A percentile compares a stretch with the other conserved stretches of the same genome.
These are phyloP conservation scores for Ethmia dodecea DNA, from an alignment of 2,888 invertebrate species.

Conservation along the genomic window DNA sequence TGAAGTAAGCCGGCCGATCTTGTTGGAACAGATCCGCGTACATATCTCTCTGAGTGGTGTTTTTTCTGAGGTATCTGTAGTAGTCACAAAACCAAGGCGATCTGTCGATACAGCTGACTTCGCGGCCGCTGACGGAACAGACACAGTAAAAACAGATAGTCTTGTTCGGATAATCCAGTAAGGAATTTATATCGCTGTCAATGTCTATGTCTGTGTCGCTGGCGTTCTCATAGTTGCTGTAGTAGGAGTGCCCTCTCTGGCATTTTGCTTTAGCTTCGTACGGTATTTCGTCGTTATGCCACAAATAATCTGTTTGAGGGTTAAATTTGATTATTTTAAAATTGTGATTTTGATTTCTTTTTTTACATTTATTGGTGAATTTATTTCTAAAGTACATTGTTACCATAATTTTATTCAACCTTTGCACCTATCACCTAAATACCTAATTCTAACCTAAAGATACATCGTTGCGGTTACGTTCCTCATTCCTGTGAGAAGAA, in stretches of 20 bases:
- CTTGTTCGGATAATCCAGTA: constrained; percentile 38
- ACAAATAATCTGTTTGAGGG: constrained; percentile 49
- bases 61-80: constrained; percentile 28
- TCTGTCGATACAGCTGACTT: constrained; percentile 39
- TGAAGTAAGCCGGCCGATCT: constrained; percentile 52
- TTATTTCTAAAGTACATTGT: too few species aligned
- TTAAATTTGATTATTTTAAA: neutral
- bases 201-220: constrained; percentile 46
- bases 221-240: constrained; percentile 45
- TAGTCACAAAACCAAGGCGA: constrained; percentile 49
- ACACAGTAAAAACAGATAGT: constrained; percentile 50
- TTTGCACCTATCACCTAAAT: too few species aligned
- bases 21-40: constrained; percentile 40
- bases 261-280: constrained; percentile 45
- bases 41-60: constrained; percentile 27
- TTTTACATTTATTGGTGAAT: too few species aligned
- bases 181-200: constrained; percentile 31
- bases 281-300: constrained; percentile 65
- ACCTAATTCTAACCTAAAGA: too few species aligned
- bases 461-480: too few species aligned
- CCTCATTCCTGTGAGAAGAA: neutral
- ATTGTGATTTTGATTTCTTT: too few species aligned
- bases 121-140: constrained; percentile 35
- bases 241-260: constrained; percentile 48
- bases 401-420: too few species aligned